phyloP scores from a whole-genome alignment of 2,888 invertebrate genomes.

The Automeris io region DNA sequence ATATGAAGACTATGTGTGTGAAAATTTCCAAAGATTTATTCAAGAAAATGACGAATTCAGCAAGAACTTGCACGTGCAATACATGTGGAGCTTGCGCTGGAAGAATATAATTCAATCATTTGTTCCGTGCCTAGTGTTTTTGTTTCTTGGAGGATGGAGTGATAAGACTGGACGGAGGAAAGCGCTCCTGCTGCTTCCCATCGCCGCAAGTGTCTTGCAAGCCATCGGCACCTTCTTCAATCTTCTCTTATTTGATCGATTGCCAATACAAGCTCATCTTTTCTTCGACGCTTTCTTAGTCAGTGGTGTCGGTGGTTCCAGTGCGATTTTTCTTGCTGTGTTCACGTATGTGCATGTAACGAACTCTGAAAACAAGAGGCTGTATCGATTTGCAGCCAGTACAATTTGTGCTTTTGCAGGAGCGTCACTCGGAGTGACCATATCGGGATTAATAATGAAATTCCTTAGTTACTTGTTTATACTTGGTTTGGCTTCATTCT shows the following conservation, averaged over 20 bases:
- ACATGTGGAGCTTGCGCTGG: conserved; percentile 84
- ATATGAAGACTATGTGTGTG: conserved; percentile 79
- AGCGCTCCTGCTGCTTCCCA: conserved; percentile 51
- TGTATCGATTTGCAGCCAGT: conserved; percentile 57
- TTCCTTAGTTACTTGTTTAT: conserved; percentile 30
- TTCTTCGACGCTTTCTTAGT: conserved; percentile 39
- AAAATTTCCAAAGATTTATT: no score
- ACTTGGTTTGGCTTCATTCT: conserved; percentile 1
- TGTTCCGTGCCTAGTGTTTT: conserved; percentile 82
- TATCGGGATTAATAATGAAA: conserved; percentile 17
- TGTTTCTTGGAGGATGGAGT: conserved; percentile 70
- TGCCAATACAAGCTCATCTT: conserved; percentile 41
- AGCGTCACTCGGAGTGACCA: conserved; percentile 16
- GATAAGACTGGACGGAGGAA: conserved; percentile 52
- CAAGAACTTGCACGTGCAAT: conserved; percentile 79
- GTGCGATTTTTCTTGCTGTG: conserved; percentile 45
- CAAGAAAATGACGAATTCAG: conserved; percentile 75
- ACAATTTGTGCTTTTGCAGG: conserved; percentile 16
- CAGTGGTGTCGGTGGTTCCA: conserved; percentile 25
- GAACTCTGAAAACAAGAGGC: conserved; percentile 51
- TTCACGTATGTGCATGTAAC: conserved; percentile 62
- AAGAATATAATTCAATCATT: conserved; percentile 84
- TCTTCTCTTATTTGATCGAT: conserved; percentile 43
- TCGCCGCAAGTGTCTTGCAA: conserved; percentile 43
- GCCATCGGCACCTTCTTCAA: conserved; percentile 39